These are phyloP conservation scores for Parelbella ahira DNA, from an alignment of 2,888 invertebrate species.

Conservation along the genomic window DNA sequence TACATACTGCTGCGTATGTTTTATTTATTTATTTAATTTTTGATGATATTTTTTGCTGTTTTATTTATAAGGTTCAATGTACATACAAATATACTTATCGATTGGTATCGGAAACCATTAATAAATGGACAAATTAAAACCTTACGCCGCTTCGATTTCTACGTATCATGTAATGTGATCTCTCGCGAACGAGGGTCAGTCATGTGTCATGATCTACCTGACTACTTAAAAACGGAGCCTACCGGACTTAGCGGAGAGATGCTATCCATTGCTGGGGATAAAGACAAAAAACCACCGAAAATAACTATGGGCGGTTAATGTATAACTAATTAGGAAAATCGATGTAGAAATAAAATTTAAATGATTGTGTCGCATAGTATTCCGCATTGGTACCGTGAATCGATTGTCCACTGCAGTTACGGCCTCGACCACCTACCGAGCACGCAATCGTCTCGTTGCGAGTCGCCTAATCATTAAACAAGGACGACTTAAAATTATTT, in stretches of 20 bases:
- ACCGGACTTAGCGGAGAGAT: constrained; percentile 25
- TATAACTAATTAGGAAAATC: constrained; percentile 31
- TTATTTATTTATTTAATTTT: too few species aligned
- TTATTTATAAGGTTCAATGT: too few species aligned
- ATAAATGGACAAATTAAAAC: constrained; percentile 10
- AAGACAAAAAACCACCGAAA: constrained; percentile 3
- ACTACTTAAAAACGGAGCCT: constrained; percentile 31
- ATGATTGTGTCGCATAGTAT: constrained; percentile 66
- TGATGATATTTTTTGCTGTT: too few species aligned
- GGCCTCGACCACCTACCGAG: constrained; percentile 67
- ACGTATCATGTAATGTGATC: constrained; percentile 48
- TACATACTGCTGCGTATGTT: too few species aligned
- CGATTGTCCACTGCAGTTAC: constrained; percentile 73
- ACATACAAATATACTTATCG: too few species aligned
- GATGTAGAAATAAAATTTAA: constrained; percentile 45
- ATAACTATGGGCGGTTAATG: constrained; percentile 34
- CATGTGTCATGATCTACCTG: constrained; percentile 32
- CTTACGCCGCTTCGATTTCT: constrained; percentile 37
- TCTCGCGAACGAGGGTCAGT: constrained; percentile 38
- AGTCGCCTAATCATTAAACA: constrained; percentile 47
- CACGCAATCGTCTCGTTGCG: constrained; percentile 67
- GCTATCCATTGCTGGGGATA: constrained; percentile 16
- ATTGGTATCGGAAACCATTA: constrained; percentile 39
- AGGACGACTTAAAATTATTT: constrained; percentile 35
- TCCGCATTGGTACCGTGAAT: constrained; percentile 71